A percentile compares a stretch with the other conserved stretches of the same genome.
Evolutionary conservation across 2,797 vertebrate genomes (phyloP).

Genomic region (Spinus olivaceus): DNA sequence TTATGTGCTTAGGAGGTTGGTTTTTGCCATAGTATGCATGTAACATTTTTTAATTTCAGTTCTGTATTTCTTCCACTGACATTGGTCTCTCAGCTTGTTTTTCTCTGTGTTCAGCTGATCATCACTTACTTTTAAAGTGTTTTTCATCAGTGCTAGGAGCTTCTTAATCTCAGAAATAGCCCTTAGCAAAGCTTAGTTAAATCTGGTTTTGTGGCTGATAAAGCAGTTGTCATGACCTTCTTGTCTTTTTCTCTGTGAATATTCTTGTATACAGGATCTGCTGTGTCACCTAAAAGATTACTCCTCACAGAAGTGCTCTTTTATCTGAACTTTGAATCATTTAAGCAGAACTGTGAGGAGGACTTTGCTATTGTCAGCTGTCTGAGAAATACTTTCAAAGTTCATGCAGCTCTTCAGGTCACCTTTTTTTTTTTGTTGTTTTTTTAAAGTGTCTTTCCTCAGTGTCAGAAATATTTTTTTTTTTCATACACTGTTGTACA

Average conservation of each 20-base stretch:
- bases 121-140: background rate
- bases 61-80: background rate
- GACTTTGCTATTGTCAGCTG: background rate
- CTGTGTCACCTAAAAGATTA: constrained; percentile 16
- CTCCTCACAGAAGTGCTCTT: background rate
- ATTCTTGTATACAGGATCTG: background rate
- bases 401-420: background rate
- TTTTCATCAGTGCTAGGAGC: background rate
- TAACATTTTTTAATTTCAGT: background rate
- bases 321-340: constrained; percentile 21
- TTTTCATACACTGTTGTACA: background rate
- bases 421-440: background rate
- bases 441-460: background rate
- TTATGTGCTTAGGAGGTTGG: rapidly evolving
- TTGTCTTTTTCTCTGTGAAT: constrained; percentile 1
- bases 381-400: background rate
- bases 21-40: background rate
- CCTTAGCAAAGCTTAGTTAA: constrained; percentile 11
- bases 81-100: background rate
- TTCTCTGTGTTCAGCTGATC: background rate
- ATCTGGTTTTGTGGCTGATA: constrained; percentile 1
- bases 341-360: background rate
- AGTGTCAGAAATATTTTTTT: background rate
- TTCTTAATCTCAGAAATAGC: constrained; percentile 14
- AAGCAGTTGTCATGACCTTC: constrained; percentile 19